Evolutionary conservation across 2,888 invertebrate species (phyloP), one percentile per base, ranked within the genome.

Genomic region (Beris chalybata): DNA sequence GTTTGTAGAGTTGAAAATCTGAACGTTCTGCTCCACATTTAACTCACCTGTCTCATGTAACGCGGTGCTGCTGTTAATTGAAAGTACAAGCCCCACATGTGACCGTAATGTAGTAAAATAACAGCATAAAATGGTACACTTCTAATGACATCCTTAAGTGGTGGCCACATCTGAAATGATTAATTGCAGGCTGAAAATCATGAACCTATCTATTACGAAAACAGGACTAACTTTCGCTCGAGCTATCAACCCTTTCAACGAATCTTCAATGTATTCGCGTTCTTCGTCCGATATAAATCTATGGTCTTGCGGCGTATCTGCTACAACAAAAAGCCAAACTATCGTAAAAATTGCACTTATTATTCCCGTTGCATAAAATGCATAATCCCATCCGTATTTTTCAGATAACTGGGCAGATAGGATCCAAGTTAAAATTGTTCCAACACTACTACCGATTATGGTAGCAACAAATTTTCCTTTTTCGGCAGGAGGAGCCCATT

Each of bases 21-120:
- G 22, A 22, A 22, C 22, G 22, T 38, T 38, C 38, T 38, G 9
- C 9, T 5, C 38, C 5, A 3, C 5, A 3, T 38, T 38, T 43
- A 5, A 29, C 43, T 70, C 55, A 77, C 84, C 72, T 87, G 87
- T 48, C 89, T 88, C 73, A 91, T 83, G 75, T 88, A 91, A 72
- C 89, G 87, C 7, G 91, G 91, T 54, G 90, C 89, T 44, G 88
- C 88, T 0, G 89, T 91, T 79, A 91, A 85, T 59, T 90, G 84
- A 75, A 91, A 89, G 77, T 88, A 90, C 31, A 91, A 76, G 1
- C 91, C 88, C 87, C 91, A 91, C 67, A 90, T 80, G 74, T 89
- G 91, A 47, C 91, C 91, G 73, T 88, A 91, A 73, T 91, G 91
- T 30, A 89, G 81, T 1, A 88, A 72, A 11, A 83, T 72, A 74